Evolutionary conservation across 2,888 invertebrate genomes (phyloP), one percentile per base, ranked within the genome.

Genomic region (Epinotia nisella): DNA sequence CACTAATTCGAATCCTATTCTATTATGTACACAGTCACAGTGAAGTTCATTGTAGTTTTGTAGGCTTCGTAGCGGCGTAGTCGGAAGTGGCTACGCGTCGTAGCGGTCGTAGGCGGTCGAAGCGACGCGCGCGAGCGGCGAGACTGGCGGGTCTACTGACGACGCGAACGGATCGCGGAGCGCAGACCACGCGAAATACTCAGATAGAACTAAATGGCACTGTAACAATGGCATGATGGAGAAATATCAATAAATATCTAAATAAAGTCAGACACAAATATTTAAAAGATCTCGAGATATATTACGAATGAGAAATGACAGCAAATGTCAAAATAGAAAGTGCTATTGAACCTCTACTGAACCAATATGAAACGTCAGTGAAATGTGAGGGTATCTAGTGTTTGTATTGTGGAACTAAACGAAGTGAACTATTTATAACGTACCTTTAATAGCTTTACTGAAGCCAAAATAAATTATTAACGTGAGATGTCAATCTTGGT

Each of bases 71-170:
- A 75, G 81, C 81, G 78, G 85, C 87, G 89, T 87, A 85, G 86
- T 84, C 80, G 73, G 72, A 74, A 75, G 76, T 68, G 64, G 85
- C 87, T 88, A 88, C 89, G 86, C 77, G 78, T 59, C 78, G 75
- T 74, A 71, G 74, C 71, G 51, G 59, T 79, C 86, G 90, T 89
- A 88, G 88, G 81, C 89, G 86, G 79, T 81, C 89, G 91, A 90
- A 91, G 90, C 87, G 82, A 80, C 79, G 82, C 87, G 83, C 90
- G 90, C 87, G 88, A 84, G 77, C 83, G 85, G 85, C 82, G 81
- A 87, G 85, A 91, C 92, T 90, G 91, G 81, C 80, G 83, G 86
- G 85, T 85, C 84, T 85, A 82, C 82, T 80, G 83, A 82, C 83
- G 85, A 84, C 87, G 87, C 88, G 85, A 75, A 82, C 87, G 90